Evolutionary conservation across 2,113 vertebrate species (phyloP), one percentile per base, ranked within the genome.

Genomic region (Saccopteryx bilineata): DNA sequence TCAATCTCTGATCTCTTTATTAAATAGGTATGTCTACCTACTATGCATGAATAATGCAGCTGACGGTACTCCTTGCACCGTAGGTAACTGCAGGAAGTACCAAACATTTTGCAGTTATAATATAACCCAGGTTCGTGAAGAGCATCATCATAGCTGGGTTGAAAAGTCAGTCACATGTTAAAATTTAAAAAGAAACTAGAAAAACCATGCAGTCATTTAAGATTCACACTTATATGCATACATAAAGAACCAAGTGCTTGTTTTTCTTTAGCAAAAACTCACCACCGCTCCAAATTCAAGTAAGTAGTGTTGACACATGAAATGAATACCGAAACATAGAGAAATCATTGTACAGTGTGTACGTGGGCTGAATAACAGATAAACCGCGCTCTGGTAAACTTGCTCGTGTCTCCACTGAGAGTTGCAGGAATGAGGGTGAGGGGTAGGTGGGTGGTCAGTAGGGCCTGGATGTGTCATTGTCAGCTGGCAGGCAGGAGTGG

Each of bases 221-320:
- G 17, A 50, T 26, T 69, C n/a, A 79, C 19, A 80, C 0, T 18
- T 3, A 71, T 54, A 33, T 3, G 26, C 3, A 13, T 26, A 87
- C 10, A 60, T 50, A 46, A 48, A 39, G 17, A 74, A 9, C 31
- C 48, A 82, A 85, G 81, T 91, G 33, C 14, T 24, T 23, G n/a
- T 17, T 58, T 91, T 86, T 91, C 24, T 76, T 93, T 17, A 82
- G 61, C 10, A 33, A 83, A 33, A 83, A 88, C 54, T 46, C 69
- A 39, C 75, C 46, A 63, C 28, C 39, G 68, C 60, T 93, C 9
- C 63, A 93, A 81, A 87, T 18, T 28, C 11, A 80, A 63, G 48
- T 88, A 63, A n/a, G 39, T 74, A 61, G 21, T 68, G 39, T 74
- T 21, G 69, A 56, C 12, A 83, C 63, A 33, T 33, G 46, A 66